phyloP scores from a whole-genome alignment of 2,113 vertebrate genomes.

The Catharus fuscescens region DNA sequence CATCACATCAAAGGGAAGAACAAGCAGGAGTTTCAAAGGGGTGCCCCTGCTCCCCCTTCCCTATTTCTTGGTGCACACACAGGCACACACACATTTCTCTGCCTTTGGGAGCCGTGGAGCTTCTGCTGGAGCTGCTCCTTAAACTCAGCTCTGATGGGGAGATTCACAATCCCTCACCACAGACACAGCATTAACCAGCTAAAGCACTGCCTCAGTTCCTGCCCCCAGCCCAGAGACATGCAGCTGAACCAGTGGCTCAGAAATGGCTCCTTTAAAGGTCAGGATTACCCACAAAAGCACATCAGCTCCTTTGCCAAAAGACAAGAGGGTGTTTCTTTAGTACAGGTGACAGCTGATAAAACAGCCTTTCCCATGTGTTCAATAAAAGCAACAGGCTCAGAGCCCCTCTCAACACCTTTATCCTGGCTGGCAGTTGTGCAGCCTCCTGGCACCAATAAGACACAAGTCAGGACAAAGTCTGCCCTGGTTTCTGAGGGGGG shows the following conservation, averaged over 20 bases:
- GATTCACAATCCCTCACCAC: not conserved
- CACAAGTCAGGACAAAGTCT: not conserved
- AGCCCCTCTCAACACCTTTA: conserved; percentile 41
- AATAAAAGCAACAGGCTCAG: not conserved
- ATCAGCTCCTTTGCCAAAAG: not conserved
- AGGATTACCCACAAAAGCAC: not conserved
- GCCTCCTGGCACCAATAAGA: not conserved
- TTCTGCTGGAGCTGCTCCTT: not conserved
- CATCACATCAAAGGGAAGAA: conserved; percentile 61
- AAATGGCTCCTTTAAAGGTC: not conserved
- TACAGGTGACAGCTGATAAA: conserved; percentile 25
- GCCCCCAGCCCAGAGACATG: not conserved
- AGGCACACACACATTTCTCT: not conserved
- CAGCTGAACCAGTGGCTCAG: not conserved
- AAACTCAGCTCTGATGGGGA: not conserved
- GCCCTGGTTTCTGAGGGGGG: not conserved
- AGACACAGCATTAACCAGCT: not conserved
- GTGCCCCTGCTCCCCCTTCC: not conserved
- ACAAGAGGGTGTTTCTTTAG: conserved; percentile 1
- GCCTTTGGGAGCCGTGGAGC: not conserved
- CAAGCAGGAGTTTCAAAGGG: conserved; percentile 43
- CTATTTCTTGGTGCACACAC: not conserved
- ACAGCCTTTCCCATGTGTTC: conserved; percentile 2
- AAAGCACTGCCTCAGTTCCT: not conserved
- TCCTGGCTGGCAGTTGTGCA: conserved; percentile 12